phyloP scores from a whole-genome alignment of 2,888 invertebrate species.

The Caenorhabditis becei region DNA sequence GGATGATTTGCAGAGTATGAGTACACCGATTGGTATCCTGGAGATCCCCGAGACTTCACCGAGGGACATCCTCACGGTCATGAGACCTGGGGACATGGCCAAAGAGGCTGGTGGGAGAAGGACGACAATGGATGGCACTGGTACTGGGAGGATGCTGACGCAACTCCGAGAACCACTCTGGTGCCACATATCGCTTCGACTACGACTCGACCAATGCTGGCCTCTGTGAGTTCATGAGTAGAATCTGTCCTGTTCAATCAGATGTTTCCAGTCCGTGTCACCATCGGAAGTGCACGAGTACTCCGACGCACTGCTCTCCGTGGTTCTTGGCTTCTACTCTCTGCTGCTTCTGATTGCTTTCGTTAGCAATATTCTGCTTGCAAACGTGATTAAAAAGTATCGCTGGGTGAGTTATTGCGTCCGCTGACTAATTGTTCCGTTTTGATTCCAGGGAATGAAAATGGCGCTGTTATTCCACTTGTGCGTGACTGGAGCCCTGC shows the following conservation, averaged over 20 bases:
- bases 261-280: background rate
- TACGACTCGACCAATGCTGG: constrained; percentile 17
- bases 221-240: constrained; percentile 9
- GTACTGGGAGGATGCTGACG: constrained; percentile 36
- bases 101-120: constrained; percentile 37
- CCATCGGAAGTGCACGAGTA: constrained; percentile 19
- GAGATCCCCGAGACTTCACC: constrained; percentile 50
- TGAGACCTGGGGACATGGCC: constrained; percentile 59
- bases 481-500: constrained; percentile 51
- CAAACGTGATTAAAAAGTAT: constrained; percentile 53
- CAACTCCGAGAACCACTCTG: background rate
- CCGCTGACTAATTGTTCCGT: background rate
- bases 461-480: constrained; percentile 57
- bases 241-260: background rate
- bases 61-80: constrained; percentile 57
- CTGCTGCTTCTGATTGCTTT: constrained; percentile 39
- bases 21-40: constrained; percentile 42
- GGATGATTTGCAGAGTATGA: constrained; percentile 35
- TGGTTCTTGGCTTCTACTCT: constrained; percentile 44
- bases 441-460: constrained; percentile 58
- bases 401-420: constrained; percentile 45
- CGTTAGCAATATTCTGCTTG: constrained; percentile 42
- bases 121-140: constrained; percentile 46
- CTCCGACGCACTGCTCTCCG: constrained; percentile 26
- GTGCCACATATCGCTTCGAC: background rate